phyloP scores from a whole-genome alignment of 2,113 vertebrate species.

The Equus przewalskii region DNA sequence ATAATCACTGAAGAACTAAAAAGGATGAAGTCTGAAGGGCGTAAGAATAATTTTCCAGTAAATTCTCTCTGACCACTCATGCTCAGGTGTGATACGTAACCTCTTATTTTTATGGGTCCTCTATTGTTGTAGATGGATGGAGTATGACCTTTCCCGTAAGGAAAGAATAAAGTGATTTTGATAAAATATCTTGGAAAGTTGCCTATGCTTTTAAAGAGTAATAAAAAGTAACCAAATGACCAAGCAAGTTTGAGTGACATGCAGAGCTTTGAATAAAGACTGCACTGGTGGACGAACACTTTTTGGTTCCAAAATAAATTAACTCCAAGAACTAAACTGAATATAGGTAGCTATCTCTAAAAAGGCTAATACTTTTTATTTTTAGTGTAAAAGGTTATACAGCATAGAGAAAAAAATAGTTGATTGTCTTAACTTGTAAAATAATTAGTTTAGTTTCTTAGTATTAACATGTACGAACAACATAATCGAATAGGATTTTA shows the following conservation, averaged over 20 bases:
- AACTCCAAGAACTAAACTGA: neutral
- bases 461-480: neutral
- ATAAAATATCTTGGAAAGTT: conserved; percentile 2
- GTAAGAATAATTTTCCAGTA: conserved; percentile 41
- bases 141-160: neutral
- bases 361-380: neutral
- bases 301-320: neutral
- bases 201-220: neutral
- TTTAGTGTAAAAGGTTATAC: neutral
- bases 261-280: neutral
- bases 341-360: neutral
- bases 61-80: conserved; percentile 43
- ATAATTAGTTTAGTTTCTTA: neutral
- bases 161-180: neutral
- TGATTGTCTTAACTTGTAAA: neutral
- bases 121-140: neutral
- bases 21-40: conserved; percentile 32
- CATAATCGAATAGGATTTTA: neutral
- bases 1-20: conserved; percentile 43
- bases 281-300: neutral
- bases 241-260: neutral
- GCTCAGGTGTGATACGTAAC: neutral
- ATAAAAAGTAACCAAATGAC: conserved; percentile 14
- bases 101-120: neutral
- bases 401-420: neutral